These are phyloP conservation scores for Anarsia innoxiella DNA, from an alignment of 2,888 invertebrate genomes.

Conservation along the genomic window DNA sequence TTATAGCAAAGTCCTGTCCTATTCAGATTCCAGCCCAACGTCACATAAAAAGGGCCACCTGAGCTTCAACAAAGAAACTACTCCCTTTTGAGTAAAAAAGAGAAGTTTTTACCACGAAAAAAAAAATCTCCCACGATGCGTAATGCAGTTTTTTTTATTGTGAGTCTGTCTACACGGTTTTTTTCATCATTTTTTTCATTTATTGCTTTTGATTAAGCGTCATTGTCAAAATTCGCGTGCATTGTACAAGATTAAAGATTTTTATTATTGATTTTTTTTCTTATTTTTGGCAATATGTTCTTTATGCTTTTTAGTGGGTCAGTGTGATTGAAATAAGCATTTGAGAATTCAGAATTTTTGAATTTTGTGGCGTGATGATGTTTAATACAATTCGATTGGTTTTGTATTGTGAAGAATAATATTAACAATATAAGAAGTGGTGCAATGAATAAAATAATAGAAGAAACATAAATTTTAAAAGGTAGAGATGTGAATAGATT, in stretches of 20 bases:
- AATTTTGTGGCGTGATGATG: conserved; percentile 11
- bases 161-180: conserved; percentile 11
- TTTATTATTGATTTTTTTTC: no score
- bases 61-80: conserved; percentile 37
- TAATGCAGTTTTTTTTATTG: conserved; percentile 36
- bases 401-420: no score
- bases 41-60: conserved; percentile 30
- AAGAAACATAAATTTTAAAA: no score
- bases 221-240: conserved; percentile 19
- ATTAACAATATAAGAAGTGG: no score
- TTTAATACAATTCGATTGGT: not conserved
- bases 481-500: no score
- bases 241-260: conserved; percentile 16
- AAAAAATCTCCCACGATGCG: conserved; percentile 47
- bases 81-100: conserved; percentile 39
- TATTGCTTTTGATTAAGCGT: conserved; percentile 30
- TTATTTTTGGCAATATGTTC: conserved; percentile 1
- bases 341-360: not conserved
- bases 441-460: no score
- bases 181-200: conserved; percentile 30
- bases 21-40: no score
- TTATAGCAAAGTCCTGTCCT: conserved; percentile 30
- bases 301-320: conserved; percentile 27
- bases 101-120: conserved; percentile 35
- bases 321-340: conserved; percentile 17